Conservation (phyloP, 2,888 invertebrate species). For the Eupithecia exiguata region DNA sequence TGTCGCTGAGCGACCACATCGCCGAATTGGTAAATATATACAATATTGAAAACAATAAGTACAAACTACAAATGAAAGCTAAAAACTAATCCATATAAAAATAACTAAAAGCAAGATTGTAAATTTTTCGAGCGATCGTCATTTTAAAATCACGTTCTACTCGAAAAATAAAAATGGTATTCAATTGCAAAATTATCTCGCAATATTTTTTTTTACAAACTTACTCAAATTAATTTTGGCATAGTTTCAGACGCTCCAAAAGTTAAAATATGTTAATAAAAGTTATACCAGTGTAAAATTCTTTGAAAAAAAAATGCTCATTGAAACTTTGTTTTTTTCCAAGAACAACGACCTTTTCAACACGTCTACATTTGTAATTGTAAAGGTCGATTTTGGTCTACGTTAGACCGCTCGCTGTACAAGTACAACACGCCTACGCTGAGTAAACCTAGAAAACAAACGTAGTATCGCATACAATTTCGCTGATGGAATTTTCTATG, state of each 20-base stretch:
- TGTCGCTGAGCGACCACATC: too few species aligned
- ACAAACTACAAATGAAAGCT: too few species aligned
- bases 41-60: too few species aligned
- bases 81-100: too few species aligned
- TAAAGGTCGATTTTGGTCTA: background rate
- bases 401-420: background rate
- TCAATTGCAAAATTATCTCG: background rate
- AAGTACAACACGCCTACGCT: background rate
- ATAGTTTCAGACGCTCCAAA: conserved; percentile 1
- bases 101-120: too few species aligned
- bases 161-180: too few species aligned
- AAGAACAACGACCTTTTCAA: background rate
- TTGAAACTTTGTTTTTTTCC: background rate
- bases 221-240: background rate
- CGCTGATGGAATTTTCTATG: background rate
- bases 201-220: background rate
- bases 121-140: too few species aligned
- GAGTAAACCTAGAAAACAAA: background rate
- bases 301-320: background rate
- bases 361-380: background rate
- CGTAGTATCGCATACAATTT: background rate
- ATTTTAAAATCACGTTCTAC: background rate
- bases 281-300: background rate
- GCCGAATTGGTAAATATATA: too few species aligned
- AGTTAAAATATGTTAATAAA: conserved; percentile 1